Percentiles rank a stretch among this genome's conserved stretches.
These are phyloP conservation scores for Melikaiella ostensackeni DNA, from an alignment of 2,888 invertebrate species.

Conservation along the genomic window DNA sequence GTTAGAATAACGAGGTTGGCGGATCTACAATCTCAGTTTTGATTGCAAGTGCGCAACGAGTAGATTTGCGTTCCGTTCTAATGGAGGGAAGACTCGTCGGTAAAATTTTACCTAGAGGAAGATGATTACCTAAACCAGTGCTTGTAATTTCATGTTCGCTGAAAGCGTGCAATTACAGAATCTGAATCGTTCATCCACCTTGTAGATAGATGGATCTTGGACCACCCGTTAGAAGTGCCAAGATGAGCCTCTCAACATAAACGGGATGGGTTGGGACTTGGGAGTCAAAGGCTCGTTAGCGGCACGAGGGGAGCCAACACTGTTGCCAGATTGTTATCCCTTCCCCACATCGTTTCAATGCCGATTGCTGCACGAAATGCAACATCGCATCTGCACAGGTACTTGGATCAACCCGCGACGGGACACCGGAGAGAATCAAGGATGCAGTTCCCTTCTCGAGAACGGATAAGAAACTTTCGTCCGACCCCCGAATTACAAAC, in stretches of 20 bases:
- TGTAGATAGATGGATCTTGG: slow-evolving; percentile 42
- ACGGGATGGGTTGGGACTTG: slow-evolving; percentile 63
- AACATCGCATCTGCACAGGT: slow-evolving; percentile 43
- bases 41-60: slow-evolving; percentile 13
- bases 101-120: slow-evolving; percentile 1
- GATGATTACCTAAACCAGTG: slow-evolving; percentile 22
- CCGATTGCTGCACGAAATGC: slow-evolving; percentile 38
- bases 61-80: slow-evolving; percentile 7
- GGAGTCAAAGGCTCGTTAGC: slow-evolving; percentile 72
- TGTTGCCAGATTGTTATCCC: slow-evolving; percentile 73
- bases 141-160: slow-evolving; percentile 35
- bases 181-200: slow-evolving; percentile 38
- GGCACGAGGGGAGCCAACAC: slow-evolving; percentile 70
- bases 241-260: slow-evolving; percentile 64
- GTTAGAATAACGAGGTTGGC: slow-evolving; percentile 15
- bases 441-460: slow-evolving; percentile 6
- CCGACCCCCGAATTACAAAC: neutral
- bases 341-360: slow-evolving; percentile 45
- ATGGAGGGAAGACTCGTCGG: slow-evolving; percentile 13
- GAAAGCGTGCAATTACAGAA: slow-evolving; percentile 35
- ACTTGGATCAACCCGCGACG: neutral
- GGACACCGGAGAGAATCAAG: slow-evolving; percentile 14
- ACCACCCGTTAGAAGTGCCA: slow-evolving; percentile 64
- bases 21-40: neutral
- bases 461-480: slow-evolving; percentile 1